Base-by-base conservation (phyloP, 2,888 invertebrate species). In the Ectropis crepuscularia region DNA sequence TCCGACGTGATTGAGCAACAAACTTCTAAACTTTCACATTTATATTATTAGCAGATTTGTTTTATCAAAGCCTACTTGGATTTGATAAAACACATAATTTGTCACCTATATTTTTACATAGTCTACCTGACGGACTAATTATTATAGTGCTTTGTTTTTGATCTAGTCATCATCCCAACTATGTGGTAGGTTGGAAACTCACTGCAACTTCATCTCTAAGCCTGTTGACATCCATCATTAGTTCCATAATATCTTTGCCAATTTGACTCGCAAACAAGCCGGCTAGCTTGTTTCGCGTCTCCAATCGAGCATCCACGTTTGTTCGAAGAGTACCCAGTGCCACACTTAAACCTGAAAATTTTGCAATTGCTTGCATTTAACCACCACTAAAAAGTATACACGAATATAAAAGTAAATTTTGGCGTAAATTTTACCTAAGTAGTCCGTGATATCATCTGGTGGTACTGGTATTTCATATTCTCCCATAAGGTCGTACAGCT, bases 401-500 rank as follows among this genome's bases (percentile, higher is more conserved):
- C 16, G 37, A 36, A 16, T 55, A 10, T 38, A n/a, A 12, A 5
- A 46, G 6, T 6, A 38, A 12, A 6, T 5, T 9, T 0, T 9
- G 1, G 2, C 8, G 36, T 6, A 9, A 5, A 43, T 41, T 53
- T 59, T 74, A 92, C 93, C 93, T 66, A 92, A 82, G 79, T 95
- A 96, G 67, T 94, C 94, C 6, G 93, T 92, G 87, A 94, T 93
- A 70, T 97, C 97, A 57, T 97, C 96, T 0, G 95, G 94, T 0
- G 96, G 94, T 55, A 96, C 94, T 0, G 94, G 93, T 61, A 98
- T 96, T 37, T 93, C 88, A 81, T 95, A 98, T 78, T 97, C 96
- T 63, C 97, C 96, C 89, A 97, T 96, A 5, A 98, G 93, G 70
- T 97, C 96, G 79, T 97, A 96, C 63, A 97, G 87, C 77, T 98